Percentiles rank a stretch among this genome's conserved stretches.
Conservation (phyloP, 2,113 vertebrate genomes). For the Ellobius talpinus region DNA sequence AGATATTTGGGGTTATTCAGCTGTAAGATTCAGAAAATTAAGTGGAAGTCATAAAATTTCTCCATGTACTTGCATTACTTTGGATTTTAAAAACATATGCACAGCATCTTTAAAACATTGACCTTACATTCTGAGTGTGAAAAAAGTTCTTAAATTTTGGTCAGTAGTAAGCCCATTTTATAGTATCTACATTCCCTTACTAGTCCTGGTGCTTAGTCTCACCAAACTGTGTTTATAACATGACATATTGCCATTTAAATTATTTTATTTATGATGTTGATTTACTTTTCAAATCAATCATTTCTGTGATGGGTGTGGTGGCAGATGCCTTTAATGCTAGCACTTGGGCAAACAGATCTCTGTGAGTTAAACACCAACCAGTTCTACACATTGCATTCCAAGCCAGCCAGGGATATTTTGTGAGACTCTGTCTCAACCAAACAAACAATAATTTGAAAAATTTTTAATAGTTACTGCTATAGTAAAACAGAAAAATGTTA, state of each 20-base stretch:
- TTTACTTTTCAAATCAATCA: neutral
- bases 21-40: neutral
- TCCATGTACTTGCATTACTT: neutral
- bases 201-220: neutral
- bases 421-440: neutral
- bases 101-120: neutral
- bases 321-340: neutral
- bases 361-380: neutral
- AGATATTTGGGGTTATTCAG: neutral
- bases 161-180: neutral
- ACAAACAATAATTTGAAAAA: neutral
- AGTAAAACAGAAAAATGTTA: neutral
- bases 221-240: neutral
- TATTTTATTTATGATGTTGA: neutral
- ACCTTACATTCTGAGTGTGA: neutral
- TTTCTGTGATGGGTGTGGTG: neutral
- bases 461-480: neutral
- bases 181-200: neutral
- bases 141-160: neutral
- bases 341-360: neutral
- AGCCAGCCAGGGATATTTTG: neutral
- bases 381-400: neutral
- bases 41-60: neutral
- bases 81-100: slow-evolving; percentile 26
- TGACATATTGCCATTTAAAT: neutral